Evolutionary conservation across 2,797 vertebrate species (phyloP).

Genomic region (Chanos chanos): DNA sequence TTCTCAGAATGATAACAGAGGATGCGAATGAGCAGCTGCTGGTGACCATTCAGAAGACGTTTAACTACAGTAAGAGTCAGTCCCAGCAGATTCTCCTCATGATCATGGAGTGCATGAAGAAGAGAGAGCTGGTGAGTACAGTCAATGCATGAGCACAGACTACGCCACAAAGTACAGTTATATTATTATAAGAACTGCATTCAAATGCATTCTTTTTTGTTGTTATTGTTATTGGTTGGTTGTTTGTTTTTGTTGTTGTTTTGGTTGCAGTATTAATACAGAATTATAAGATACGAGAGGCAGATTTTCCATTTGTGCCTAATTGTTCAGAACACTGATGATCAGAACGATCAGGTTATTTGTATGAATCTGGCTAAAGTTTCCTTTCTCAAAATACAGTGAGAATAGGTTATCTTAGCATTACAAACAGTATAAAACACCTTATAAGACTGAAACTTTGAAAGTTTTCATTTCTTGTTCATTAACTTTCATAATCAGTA

Average conservation of each 20-base stretch:
- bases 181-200: neutral
- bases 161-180: neutral
- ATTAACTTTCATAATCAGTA: constrained; percentile 37
- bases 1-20: constrained; percentile 81
- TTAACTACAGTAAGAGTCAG: constrained; percentile 90
- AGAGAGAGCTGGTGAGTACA: constrained; percentile 93
- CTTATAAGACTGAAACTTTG: constrained; percentile 42
- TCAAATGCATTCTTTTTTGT: neutral
- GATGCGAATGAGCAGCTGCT: constrained; percentile 92
- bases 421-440: constrained; percentile 40
- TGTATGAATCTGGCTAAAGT: too few relatives aligned
- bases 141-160: too few relatives aligned
- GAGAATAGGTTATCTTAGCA: neutral
- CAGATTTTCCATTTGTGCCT: too few relatives aligned
- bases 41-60: constrained; percentile 98
- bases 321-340: too few relatives aligned
- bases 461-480: constrained; percentile 53
- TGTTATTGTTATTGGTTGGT: neutral
- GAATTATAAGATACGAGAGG: too few relatives aligned
- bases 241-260: too few relatives aligned
- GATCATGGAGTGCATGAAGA: constrained; percentile 98
- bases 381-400: too few relatives aligned
- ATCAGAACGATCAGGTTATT: too few relatives aligned
- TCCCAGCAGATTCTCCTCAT: constrained; percentile 91
- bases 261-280: too few relatives aligned